phyloP scores from a whole-genome alignment of 2,113 vertebrate genomes.

The Tretioscincus oriximinensis region DNA sequence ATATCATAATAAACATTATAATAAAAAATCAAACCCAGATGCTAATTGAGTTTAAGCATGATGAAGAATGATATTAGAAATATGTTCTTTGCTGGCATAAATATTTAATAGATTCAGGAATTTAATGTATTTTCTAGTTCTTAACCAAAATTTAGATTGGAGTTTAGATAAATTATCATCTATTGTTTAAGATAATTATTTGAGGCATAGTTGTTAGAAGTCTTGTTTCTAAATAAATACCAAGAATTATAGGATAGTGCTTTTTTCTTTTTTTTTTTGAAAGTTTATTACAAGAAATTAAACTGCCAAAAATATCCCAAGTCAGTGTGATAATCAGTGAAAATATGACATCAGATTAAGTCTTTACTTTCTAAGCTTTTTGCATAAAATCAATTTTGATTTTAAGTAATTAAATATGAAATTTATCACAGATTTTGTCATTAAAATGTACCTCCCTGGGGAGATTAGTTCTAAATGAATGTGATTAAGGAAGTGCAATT shows the following conservation, averaged over 20 bases:
- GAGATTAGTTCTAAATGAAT: constrained; percentile 37
- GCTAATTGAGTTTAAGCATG: not conserved
- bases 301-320: not conserved
- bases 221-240: not conserved
- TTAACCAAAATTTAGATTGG: not conserved
- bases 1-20: not conserved
- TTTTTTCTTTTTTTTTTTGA: not conserved
- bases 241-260: not conserved
- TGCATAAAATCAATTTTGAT: not conserved
- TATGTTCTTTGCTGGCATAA: not conserved
- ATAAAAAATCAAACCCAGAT: not conserved
- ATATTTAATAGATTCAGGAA: not conserved
- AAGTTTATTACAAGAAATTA: not conserved
- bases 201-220: not conserved
- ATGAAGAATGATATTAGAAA: not conserved
- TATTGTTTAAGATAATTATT: not conserved
- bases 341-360: constrained; percentile 15
- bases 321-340: not conserved
- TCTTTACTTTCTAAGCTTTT: constrained; percentile 6
- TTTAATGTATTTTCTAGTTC: not conserved
- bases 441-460: constrained; percentile 27
- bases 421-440: constrained; percentile 39
- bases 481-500: constrained; percentile 39
- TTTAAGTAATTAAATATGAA: constrained; percentile 40
- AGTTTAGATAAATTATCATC: not conserved